phyloP scores from a whole-genome alignment of 2,113 vertebrate species.

The Indicator maculatus region DNA sequence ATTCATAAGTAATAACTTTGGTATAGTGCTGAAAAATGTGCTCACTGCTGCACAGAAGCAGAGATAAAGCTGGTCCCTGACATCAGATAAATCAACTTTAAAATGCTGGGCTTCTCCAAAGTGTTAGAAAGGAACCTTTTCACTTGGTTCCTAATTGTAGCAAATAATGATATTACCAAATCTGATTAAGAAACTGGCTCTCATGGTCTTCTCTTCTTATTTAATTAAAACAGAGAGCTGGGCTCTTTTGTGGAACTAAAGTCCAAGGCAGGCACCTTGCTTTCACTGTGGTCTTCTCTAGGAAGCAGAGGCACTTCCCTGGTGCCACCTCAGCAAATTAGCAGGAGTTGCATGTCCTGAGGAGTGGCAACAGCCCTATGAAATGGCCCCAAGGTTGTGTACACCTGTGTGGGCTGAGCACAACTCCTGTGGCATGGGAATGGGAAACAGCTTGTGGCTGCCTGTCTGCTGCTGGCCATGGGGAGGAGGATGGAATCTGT shows the following conservation, averaged over 20 bases:
- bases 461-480: background rate
- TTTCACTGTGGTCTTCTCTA: background rate
- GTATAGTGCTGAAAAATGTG: background rate
- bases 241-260: background rate
- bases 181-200: slow-evolving; percentile 26
- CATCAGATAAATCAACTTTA: background rate
- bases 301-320: background rate
- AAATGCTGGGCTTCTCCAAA: background rate
- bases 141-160: background rate
- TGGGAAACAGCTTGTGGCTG: background rate
- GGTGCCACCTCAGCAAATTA: background rate
- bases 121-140: background rate
- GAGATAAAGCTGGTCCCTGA: background rate
- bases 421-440: fast-evolving
- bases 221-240: background rate
- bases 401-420: background rate
- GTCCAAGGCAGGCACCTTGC: background rate
- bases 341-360: background rate
- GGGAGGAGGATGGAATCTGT: background rate
- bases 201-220: background rate
- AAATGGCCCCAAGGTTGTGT: fast-evolving
- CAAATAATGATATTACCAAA: slow-evolving; percentile 7
- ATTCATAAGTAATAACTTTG: background rate
- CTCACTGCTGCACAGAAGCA: background rate
- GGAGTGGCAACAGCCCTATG: background rate